These are phyloP conservation scores for Solen grandis DNA, from an alignment of 1,140 invertebrate genomes.

Conservation along the genomic window DNA sequence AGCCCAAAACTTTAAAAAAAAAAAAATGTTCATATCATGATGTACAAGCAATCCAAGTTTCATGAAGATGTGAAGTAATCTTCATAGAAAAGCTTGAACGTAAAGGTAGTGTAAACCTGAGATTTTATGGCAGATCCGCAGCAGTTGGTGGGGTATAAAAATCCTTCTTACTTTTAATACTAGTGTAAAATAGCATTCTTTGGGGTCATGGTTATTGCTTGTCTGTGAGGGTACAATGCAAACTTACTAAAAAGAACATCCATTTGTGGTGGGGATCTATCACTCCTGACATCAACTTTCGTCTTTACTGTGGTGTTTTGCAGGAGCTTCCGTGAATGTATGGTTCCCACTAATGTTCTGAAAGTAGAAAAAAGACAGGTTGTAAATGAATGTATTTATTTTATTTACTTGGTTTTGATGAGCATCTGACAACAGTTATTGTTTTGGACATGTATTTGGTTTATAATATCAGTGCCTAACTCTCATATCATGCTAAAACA, in stretches of 20 bases:
- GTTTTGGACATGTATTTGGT: background rate
- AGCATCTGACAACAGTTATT: too few species aligned
- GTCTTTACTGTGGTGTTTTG: background rate
- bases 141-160: background rate
- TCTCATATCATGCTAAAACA: too few species aligned
- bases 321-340: constrained; percentile 10
- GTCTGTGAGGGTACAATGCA: background rate
- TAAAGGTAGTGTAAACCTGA: background rate
- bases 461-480: background rate
- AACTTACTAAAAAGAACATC: constrained; percentile 41
- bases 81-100: too few species aligned
- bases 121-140: background rate
- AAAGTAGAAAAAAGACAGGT: background rate
- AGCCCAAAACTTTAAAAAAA: background rate
- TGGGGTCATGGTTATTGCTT: background rate
- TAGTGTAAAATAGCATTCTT: background rate
- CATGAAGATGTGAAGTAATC: too few species aligned
- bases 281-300: constrained; percentile 29
- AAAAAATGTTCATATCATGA: background rate
- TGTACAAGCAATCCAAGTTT: too few species aligned
- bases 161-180: background rate
- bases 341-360: constrained; percentile 3
- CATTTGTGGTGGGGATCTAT: constrained; percentile 23
- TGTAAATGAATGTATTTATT: background rate
- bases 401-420: too few species aligned